Base-by-base conservation (phyloP, 35 echinoderm and acorn worm genomes). In the Ophioderma brevispina region DNA sequence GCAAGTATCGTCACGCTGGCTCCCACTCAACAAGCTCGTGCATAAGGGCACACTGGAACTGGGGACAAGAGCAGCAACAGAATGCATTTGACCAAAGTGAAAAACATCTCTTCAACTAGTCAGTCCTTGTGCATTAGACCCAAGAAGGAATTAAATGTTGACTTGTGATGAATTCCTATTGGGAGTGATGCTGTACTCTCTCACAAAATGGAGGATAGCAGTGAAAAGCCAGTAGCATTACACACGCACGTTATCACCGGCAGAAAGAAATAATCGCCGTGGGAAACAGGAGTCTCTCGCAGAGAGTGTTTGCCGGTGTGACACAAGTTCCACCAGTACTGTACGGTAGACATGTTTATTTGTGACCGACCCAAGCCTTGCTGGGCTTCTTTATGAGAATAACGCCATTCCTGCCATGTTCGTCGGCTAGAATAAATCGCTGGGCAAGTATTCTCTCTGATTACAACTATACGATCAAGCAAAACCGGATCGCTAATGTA, bases 181-280 rank as follows among this genome's bases (percentile, higher is more conserved):
- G 92, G 81, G 89, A 80, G 86, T 81, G 90, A 85, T 39, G 86
- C 89, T 11, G 78, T 96, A 37, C 89, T 85, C 39, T 86, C 89
- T 79, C 18, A 39, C 15, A 50, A 63, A 31, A 28, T 35, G 39
- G 81, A 96, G 56, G 76, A 23, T 41, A 30, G 2, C n/a, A n/a
- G n/a, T 90, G 92, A 13, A 55, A 82, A 30, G 79, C n/a, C 94
- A 0, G 85, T 95, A 0, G 78, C 94, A 10, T 78, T 49, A 89
- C 89, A 21, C 94, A 36, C 39, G 86, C 13, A 84, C 85, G 32
- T n/a, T 92, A 8, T 49, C 78, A 15, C 32, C 40, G 31, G 87
- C 76, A 30, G 94, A 95, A 38, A 19, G 75, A 50, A 96, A 96
- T 96, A 93, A 64, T 85, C 94, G 4, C 94, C 88, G 41, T 84